Percentiles rank a stretch among this genome's conserved stretches.
Conservation (phyloP, 2,113 vertebrate species). For the Microtus oregoni region DNA sequence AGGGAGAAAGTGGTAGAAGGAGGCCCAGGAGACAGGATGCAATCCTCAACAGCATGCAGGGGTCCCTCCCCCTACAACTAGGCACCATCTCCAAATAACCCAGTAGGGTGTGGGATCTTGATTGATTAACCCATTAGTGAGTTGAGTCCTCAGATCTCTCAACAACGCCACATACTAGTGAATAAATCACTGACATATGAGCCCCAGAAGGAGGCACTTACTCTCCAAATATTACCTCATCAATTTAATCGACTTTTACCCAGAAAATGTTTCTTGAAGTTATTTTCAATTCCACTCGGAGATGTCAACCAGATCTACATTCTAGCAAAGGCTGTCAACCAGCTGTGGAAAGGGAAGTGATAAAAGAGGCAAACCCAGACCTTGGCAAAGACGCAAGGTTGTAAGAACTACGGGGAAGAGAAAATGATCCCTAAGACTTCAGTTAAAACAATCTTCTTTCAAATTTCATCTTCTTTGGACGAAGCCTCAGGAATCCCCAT, state of each 20-base stretch:
- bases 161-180: background rate
- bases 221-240: background rate
- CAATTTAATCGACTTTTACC: background rate
- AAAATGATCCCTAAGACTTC: conserved; percentile 65
- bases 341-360: conserved; percentile 60
- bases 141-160: background rate
- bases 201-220: background rate
- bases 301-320: background rate
- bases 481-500: background rate
- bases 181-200: background rate
- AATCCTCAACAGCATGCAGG: background rate
- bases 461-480: background rate
- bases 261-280: conserved; percentile 1
- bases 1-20: background rate
- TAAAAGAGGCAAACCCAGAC: conserved; percentile 50
- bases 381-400: conserved; percentile 41
- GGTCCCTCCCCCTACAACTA: background rate
- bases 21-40: background rate
- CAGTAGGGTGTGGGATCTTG: no score
- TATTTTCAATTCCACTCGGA: conserved; percentile 17
- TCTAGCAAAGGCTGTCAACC: conserved; percentile 17
- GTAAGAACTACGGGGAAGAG: conserved; percentile 61
- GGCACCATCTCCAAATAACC: background rate
- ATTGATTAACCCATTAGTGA: background rate
- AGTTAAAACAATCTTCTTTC: background rate